These are phyloP conservation scores for Amblyraja radiata DNA, from an alignment of 2,797 vertebrate species.

Conservation along the genomic window DNA sequence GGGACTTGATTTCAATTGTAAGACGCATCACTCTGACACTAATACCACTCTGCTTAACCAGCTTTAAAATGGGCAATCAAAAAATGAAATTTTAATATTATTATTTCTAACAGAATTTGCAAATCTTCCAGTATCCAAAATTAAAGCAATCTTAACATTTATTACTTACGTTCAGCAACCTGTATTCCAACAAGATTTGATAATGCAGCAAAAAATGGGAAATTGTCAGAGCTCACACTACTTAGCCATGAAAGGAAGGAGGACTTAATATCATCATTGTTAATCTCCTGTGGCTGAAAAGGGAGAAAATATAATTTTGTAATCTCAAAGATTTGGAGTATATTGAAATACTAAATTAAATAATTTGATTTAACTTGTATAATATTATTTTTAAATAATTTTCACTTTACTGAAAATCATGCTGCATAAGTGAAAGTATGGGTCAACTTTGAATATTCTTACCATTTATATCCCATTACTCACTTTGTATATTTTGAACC, in stretches of 20 bases:
- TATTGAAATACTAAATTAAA: neutral
- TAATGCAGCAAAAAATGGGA: conserved; percentile 68
- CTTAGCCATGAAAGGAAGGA: conserved; percentile 80
- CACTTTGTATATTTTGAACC: neutral
- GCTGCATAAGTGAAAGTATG: neutral
- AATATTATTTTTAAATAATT: neutral
- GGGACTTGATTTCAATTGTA: neutral
- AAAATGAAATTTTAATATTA: neutral
- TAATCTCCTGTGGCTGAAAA: conserved; percentile 57
- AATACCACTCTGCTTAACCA: neutral
- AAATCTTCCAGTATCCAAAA: neutral
- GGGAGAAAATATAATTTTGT: conserved; percentile 38
- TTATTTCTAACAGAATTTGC: neutral
- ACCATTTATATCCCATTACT: neutral
- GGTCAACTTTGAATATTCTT: neutral
- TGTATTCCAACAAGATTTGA: conserved; percentile 62
- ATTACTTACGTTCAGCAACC: conserved; percentile 64
- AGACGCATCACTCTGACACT: no score
- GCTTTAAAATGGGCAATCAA: neutral
- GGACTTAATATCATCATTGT: conserved; percentile 66
- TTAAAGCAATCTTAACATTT: neutral
- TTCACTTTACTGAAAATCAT: neutral
- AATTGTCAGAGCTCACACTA: conserved; percentile 61
- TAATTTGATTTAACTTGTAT: neutral
- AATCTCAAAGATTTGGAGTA: neutral